A percentile compares a stretch with the other conserved stretches of the same genome.
Evolutionary conservation across 2,888 invertebrate species (phyloP).

Genomic region (Drosophila koepferae): DNA sequence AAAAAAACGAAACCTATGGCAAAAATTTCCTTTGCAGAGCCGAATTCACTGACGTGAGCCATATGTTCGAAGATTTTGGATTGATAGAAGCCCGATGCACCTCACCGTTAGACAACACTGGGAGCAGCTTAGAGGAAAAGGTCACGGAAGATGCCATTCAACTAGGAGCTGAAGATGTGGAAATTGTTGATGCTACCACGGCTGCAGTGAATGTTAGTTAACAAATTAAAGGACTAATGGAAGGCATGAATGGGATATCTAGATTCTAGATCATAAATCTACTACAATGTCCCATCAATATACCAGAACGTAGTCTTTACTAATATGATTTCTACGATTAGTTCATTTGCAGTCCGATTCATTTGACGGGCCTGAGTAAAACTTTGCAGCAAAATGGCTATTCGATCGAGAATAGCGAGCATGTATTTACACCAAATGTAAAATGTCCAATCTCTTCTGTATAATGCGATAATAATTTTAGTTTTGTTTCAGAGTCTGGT

Average conservation of each 20-base stretch:
- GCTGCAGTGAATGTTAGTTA: conserved; percentile 76
- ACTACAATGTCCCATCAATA: neutral
- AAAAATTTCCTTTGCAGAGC: conserved; percentile 82
- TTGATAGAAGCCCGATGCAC: conserved; percentile 86
- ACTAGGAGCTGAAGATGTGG: conserved; percentile 89
- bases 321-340: conserved; percentile 62
- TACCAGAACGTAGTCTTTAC: neutral
- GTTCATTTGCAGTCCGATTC: conserved; percentile 87
- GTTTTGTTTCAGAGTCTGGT: conserved; percentile 84
- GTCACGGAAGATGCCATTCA: conserved; percentile 89
- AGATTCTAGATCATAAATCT: neutral
- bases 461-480: neutral
- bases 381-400: conserved; percentile 84
- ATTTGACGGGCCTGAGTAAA: conserved; percentile 85
- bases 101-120: conserved; percentile 31
- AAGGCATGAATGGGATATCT: neutral
- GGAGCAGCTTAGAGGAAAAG: conserved; percentile 86
- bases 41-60: conserved; percentile 85
- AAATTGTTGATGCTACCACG: conserved; percentile 84
- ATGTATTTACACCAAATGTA: conserved; percentile 80
- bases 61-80: conserved; percentile 88
- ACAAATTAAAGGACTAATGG: neutral
- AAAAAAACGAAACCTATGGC: conserved; percentile 24
- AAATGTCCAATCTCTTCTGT: conserved; percentile 1
- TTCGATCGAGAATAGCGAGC: conserved; percentile 76